Evolutionary conservation across 1,140 invertebrate genomes (phyloP).

Genomic region (Meloidogyne hapla): DNA sequence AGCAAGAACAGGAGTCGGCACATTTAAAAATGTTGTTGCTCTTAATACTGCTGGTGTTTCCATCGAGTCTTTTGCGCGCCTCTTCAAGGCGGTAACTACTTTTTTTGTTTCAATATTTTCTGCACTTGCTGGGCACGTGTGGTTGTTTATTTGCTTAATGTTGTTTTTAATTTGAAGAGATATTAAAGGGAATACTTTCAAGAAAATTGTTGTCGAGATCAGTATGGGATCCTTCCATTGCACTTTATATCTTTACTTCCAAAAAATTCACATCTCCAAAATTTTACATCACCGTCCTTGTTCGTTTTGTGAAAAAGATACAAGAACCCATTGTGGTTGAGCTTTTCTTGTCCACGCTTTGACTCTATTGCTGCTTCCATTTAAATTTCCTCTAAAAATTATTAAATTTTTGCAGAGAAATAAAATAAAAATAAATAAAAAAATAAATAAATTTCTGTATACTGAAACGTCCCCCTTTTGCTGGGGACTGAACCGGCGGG

Average conservation of each 20-base stretch:
- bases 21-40: neutral
- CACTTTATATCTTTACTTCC: neutral
- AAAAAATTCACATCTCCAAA: constrained; percentile 21
- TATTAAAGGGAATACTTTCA: neutral
- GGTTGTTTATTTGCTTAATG: neutral
- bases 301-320: neutral
- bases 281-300: constrained; percentile 5
- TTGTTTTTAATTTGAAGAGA: neutral
- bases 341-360: no score
- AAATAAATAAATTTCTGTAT: no score
- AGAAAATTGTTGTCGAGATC: constrained; percentile 9
- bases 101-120: neutral
- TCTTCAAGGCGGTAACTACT: constrained; percentile 5
- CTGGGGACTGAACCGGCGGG: no score
- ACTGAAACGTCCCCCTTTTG: no score
- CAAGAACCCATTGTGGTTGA: no score
- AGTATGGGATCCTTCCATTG: neutral
- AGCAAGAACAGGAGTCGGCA: neutral
- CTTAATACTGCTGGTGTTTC: constrained; percentile 1
- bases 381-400: no score
- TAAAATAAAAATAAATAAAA: no score
- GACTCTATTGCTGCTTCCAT: no score
- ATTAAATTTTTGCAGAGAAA: no score
- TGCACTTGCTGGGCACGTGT: constrained; percentile 1
- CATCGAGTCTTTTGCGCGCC: neutral